These are phyloP conservation scores for Chloropsis hardwickii DNA, from an alignment of 2,113 vertebrate species.

Conservation along the genomic window DNA sequence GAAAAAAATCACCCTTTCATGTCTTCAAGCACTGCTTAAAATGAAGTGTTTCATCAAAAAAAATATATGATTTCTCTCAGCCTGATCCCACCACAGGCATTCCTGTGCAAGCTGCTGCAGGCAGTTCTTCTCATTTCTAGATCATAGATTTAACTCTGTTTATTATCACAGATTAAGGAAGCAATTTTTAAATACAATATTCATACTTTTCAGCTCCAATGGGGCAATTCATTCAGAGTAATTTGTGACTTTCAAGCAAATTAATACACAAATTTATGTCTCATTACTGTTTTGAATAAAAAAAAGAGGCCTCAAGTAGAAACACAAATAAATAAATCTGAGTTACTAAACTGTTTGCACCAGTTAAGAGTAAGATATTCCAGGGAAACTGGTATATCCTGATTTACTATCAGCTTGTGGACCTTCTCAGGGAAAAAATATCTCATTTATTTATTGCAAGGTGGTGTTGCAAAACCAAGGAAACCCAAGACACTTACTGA, in stretches of 20 bases:
- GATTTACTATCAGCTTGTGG: neutral
- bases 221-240: neutral
- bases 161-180: constrained; percentile 3
- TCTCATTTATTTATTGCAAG: neutral
- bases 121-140: neutral
- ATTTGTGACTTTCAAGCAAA: neutral
- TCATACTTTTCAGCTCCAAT: neutral
- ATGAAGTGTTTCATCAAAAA: neutral
- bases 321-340: neutral
- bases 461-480: neutral
- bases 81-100: neutral
- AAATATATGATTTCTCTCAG: neutral
- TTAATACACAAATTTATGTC: neutral
- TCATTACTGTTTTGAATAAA: neutral
- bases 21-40: neutral
- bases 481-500: constrained; percentile 59
- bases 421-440: neutral
- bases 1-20: neutral
- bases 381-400: neutral
- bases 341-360: neutral
- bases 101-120: neutral
- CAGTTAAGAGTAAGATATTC: neutral
- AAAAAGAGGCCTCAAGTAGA: neutral
- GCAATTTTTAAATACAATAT: neutral
- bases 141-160: neutral